Evolutionary conservation across 1,140 invertebrate species (phyloP), one percentile per base, ranked within the genome.

Genomic region (Drosophila saltans): DNA sequence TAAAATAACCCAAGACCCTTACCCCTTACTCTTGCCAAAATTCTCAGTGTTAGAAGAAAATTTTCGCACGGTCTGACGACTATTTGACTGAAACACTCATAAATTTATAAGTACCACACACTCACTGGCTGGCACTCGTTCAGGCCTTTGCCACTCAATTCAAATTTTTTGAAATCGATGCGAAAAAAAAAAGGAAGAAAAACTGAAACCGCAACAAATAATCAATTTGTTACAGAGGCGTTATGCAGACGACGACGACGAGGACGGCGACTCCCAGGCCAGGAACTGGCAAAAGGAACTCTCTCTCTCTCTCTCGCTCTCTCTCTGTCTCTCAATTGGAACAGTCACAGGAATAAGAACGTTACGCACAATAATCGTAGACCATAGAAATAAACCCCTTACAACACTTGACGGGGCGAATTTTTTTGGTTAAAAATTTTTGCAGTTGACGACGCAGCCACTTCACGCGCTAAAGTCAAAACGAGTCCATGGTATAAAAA

Each of bases 151-250:
- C 36, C 77, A 88, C 83, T 88, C 84, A 78, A 52, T 52, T 52
- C 83, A 72, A 83, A 89, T 78, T 70, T 76, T 79, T 65, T 63
- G 11, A 83, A 88, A 89, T 80, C 72, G 84, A 57, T 79, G 69
- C 67, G 75, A 78, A 77, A 77, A 69, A 77, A 69, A 66, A 30
- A 4, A 30, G 28, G 28, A 30, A 30, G 2, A 30, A 36, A 70
- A 57, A 56, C 55, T 43, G 58, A 88, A 89, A 78, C 77, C 84
- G 84, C 84, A 89, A 76, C 83, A 73, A 78, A 88, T 88, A 89
- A 89, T 89, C 83, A 88, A 89, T 89, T 88, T 88, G 83, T 80
- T 88, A 88, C 84, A 88, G 83, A 88, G 84, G 80, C 79, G 82
- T 78, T 86, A 72, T 68, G 80, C 67, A 66, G 52, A 70, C 61